These are phyloP conservation scores for Aurelia coerulea DNA, from an alignment of 30 jellyfish, hydroid and myxozoan genomes.

Conservation along the genomic window DNA sequence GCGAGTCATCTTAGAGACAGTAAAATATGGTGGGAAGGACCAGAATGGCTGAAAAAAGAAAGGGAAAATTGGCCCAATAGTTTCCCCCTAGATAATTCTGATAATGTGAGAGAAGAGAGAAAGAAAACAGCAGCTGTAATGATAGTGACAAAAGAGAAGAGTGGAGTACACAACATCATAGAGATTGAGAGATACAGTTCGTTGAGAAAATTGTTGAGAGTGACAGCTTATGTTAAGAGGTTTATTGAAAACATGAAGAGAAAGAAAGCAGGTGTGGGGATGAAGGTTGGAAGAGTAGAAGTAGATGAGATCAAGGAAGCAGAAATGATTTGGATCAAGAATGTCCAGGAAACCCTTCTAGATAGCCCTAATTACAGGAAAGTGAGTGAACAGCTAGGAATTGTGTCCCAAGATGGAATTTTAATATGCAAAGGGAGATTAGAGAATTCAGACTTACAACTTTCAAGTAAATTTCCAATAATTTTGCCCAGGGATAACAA, in stretches of 20 bases:
- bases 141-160: neutral
- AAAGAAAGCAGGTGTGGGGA: neutral
- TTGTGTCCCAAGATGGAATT: neutral
- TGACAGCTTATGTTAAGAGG: constrained; percentile 2
- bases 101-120: constrained; percentile 39
- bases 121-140: constrained; percentile 31
- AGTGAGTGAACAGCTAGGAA: neutral
- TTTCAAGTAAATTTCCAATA: constrained; percentile 10
- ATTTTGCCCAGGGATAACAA: constrained; percentile 35
- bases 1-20: constrained; percentile 38
- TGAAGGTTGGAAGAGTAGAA: neutral
- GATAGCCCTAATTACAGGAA: neutral
- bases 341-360: constrained; percentile 19
- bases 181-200: neutral
- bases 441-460: constrained; percentile 32
- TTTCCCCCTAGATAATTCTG: constrained; percentile 19
- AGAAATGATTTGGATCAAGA: constrained; percentile 49
- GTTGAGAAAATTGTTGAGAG: neutral
- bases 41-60: constrained; percentile 22
- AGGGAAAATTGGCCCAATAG: constrained; percentile 44
- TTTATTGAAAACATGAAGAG: neutral
- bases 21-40: constrained; percentile 79
- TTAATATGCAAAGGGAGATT: constrained; percentile 44
- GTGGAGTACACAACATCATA: neutral
- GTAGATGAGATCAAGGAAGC: constrained; percentile 45